Conservation (phyloP, 2,113 vertebrate genomes). For the Sphaerodactylus townsendi region DNA sequence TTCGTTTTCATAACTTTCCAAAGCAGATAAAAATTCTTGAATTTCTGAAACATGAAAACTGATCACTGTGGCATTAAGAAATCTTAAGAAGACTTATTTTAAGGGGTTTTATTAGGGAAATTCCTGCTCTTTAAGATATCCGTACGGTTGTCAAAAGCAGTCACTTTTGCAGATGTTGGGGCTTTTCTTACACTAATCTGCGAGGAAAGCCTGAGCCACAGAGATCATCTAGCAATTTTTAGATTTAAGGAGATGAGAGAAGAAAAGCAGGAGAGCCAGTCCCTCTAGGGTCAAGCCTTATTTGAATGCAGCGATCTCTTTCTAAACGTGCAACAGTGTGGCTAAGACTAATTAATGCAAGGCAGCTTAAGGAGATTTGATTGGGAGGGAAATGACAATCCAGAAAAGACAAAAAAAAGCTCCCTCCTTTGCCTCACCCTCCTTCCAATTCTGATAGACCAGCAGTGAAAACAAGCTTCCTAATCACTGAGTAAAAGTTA, state of each 20-base stretch:
- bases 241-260: conserved; percentile 79
- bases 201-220: conserved; percentile 76
- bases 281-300: conserved; percentile 73
- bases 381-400: conserved; percentile 15
- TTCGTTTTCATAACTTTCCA: conserved; percentile 73
- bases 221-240: conserved; percentile 80
- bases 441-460: conserved; percentile 26
- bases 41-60: conserved; percentile 78
- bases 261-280: conserved; percentile 72
- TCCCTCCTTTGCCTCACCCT: neutral
- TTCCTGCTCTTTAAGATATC: conserved; percentile 78
- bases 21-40: conserved; percentile 75
- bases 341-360: conserved; percentile 74
- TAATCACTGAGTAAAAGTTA: conserved; percentile 12
- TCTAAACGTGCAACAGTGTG: conserved; percentile 67
- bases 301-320: conserved; percentile 73
- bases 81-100: conserved; percentile 80
- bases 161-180: conserved; percentile 78
- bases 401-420: conserved; percentile 11
- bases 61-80: conserved; percentile 77
- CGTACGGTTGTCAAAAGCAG: conserved; percentile 78
- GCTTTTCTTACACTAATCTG: conserved; percentile 80
- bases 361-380: conserved; percentile 68
- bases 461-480: conserved; percentile 18
- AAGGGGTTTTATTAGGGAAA: conserved; percentile 77